Base-by-base conservation (phyloP, 92 coral and sea anemone species). In the Zoanthus sansibaricus region DNA sequence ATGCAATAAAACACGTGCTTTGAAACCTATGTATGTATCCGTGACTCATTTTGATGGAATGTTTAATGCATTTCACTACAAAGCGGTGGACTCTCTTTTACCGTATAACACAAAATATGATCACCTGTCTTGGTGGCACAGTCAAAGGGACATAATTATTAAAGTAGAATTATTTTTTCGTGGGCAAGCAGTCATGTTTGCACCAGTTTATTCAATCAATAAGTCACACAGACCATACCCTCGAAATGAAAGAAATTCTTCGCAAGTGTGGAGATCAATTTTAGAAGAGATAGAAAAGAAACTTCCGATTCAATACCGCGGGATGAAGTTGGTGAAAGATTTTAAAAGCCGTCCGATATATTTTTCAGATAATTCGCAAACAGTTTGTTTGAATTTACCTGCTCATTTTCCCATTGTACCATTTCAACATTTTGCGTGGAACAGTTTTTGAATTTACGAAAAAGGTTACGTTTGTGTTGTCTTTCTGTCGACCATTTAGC, bases 91-190 rank as follows among this genome's bases (percentile, higher is more conserved):
- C 32, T 82, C 79, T 49, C 44, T 90, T 11, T 73, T 90, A 37
- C 42, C 42, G 1, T 37, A 37, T 37, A 37, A 37, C 42, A 37
- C 42, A 37, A 37, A 37, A 37, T 80, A 74, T 79, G 93, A 90
- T 44, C 10, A 75, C 14, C 7, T 10, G 0, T 76, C 64, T 15
- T 89, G 86, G 89, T 89, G 89, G 86, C 86, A 85, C 69, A 77
- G 87, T 66, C 93, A 90, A 54, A 86, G 93, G 46, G 25, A 71
- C 32, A 70, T 86, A 10, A 82, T 90, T 16, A 72, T 87, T 6
- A 82, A 66, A 13, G 82, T 86, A 9, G 93, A 90, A 51, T 9
- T 90, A 1, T 18, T 71, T 45, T 90, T 90, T 30, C 90, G 93
- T 59, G 93, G 93, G 4, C 93, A 90, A 71, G 56, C 82, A 6